These are phyloP conservation scores for Atta cephalotes DNA, from an alignment of 1,140 invertebrate genomes.

Conservation along the genomic window DNA sequence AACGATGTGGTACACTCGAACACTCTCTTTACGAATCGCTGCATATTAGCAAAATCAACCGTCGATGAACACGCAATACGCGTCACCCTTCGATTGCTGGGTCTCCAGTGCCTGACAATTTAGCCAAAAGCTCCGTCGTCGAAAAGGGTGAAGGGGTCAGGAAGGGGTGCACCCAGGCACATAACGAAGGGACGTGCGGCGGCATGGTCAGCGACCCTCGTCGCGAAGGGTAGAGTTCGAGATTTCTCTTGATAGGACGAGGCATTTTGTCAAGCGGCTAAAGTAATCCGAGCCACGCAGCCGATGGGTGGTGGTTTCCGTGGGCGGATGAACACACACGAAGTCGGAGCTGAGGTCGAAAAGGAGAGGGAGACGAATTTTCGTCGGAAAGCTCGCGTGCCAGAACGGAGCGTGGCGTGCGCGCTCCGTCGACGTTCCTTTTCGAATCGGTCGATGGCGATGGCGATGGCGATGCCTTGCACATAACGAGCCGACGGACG, in stretches of 20 bases:
- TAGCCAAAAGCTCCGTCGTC: conserved; percentile 59
- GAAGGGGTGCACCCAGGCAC: conserved; percentile 56
- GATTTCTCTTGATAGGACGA: conserved; percentile 77
- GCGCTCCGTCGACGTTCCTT: conserved; percentile 55
- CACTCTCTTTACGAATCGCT: conserved; percentile 12
- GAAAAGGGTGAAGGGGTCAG: conserved; percentile 48
- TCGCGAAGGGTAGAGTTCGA: conserved; percentile 70
- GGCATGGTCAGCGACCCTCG: conserved; percentile 71
- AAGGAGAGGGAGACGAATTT: conserved; percentile 60
- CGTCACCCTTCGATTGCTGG: conserved; percentile 65
- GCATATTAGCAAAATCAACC: conserved; percentile 57
- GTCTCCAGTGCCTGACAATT: conserved; percentile 67
- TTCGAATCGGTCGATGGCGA: conserved; percentile 68
- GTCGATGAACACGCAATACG: conserved; percentile 46
- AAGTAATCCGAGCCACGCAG: conserved; percentile 70
- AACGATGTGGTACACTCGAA: not conserved
- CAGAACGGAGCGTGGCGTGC: conserved; percentile 63
- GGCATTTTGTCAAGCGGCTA: conserved; percentile 80
- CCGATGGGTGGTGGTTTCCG: conserved; percentile 71
- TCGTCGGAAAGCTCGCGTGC: conserved; percentile 67
- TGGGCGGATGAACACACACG: conserved; percentile 42
- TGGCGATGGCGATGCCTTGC: conserved; percentile 45
- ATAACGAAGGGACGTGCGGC: conserved; percentile 45
- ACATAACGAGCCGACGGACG: conserved; percentile 60
- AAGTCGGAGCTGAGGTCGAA: conserved; percentile 32